Evolutionary conservation across 2,113 vertebrate genomes (phyloP), one percentile per base, ranked within the genome.

Genomic region (Rhea pennata): DNA sequence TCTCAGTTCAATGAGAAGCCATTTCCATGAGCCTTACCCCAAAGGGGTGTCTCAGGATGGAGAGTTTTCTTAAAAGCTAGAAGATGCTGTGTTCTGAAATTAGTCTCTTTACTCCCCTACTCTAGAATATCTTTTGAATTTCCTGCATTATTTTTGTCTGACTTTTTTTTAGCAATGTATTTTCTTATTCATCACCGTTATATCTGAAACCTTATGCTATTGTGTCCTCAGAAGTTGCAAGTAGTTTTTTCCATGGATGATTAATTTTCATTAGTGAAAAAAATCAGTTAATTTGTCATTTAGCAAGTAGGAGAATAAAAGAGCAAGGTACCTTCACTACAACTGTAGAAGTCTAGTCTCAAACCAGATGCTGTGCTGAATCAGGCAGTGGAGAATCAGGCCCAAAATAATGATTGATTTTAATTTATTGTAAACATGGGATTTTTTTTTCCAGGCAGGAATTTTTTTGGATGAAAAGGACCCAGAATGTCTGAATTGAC

Each of bases 391-490:
- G 24, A 92, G 93, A 95, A 83, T 94, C 36, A 62, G 80, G 16
- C 66, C 73, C 85, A 80, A 96, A 93, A 92, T 93, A 92, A 88
- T 92, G 92, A 95, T 88, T 90, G 84, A 92, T 95, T 95, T 92
- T 96, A 95, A 95, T 96, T 96, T 95, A 96, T 90, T 95, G 84
- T 96, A 96, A 96, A 95, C 74, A 83, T 66, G 92, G 80, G 95
- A 83, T 54, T 93, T 91, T 95, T 95, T 84, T 84, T 36, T 36
- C 36, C 81, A 89, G 90, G 84, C 71, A 89, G 84, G 40, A 90
- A 11, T 91, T 89, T 89, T 94, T 96, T 91, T 94, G 77, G 91
- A 95, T 92, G 36, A 92, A 89, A 96, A 85, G 58, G 91, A 70
- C 89, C 70, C 92, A 80, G 71, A 85, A 92, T 67, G 24, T 93